phyloP scores from a whole-genome alignment of 2,888 invertebrate genomes.

The Meliscaeva auricollis region DNA sequence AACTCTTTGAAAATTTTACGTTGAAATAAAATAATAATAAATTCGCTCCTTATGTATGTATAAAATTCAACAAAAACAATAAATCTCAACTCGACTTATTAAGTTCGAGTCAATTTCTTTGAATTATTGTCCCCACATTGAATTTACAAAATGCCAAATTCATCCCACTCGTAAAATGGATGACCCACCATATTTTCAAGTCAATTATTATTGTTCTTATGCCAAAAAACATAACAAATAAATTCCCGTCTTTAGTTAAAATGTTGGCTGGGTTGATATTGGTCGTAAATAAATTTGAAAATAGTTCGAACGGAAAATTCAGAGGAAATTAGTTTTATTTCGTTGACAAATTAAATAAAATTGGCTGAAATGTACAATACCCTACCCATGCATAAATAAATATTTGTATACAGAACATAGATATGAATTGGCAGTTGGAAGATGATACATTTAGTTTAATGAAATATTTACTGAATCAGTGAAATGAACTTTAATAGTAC shows the following conservation, averaged over 20 bases:
- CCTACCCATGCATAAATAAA: too few species aligned
- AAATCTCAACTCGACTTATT: conserved; percentile 22
- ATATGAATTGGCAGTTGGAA: too few species aligned
- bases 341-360: conserved; percentile 35
- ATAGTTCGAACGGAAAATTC: conserved; percentile 50
- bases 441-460: too few species aligned
- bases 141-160: conserved; percentile 33
- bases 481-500: too few species aligned
- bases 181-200: not conserved
- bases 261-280: conserved; percentile 8
- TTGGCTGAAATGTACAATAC: conserved; percentile 3
- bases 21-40: not conserved
- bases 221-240: conserved; percentile 26
- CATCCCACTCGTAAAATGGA: conserved; percentile 8
- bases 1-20: too few species aligned
- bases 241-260: conserved; percentile 18
- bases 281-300: conserved; percentile 50
- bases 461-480: too few species aligned
- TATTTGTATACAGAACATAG: too few species aligned
- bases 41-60: too few species aligned
- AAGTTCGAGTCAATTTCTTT: conserved; percentile 26
- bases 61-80: conserved; percentile 4
- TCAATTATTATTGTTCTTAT: conserved; percentile 15
- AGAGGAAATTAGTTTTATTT: conserved; percentile 46
- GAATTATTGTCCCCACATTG: conserved; percentile 9